These are phyloP conservation scores for Lamprotornis superbus DNA, from an alignment of 2,113 vertebrate species.

Conservation along the genomic window DNA sequence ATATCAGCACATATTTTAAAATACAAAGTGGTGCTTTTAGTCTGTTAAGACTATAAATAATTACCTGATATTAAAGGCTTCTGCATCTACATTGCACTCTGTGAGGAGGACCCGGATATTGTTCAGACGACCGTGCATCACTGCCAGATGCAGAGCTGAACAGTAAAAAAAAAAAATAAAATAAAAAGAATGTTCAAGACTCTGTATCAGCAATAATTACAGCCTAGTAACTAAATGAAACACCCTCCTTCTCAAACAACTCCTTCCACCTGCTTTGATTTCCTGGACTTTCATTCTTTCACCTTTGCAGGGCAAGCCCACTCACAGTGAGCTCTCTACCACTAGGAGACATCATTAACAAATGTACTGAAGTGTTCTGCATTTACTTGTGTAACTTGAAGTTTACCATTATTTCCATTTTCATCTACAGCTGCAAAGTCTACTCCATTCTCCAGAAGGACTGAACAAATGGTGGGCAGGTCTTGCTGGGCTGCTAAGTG, in stretches of 20 bases:
- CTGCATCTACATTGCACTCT: conserved; percentile 93
- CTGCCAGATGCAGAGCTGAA: conserved; percentile 93
- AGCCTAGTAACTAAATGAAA: not conserved
- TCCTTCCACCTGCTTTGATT: not conserved
- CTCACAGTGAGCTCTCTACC: not conserved
- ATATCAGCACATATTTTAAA: not conserved
- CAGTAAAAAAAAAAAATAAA: not conserved
- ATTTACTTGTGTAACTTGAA: not conserved
- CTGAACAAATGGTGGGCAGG: conserved; percentile 93
- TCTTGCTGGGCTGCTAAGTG: conserved; percentile 97
- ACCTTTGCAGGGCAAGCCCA: not conserved
- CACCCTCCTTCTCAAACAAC: not conserved
- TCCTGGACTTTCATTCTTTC: not conserved
- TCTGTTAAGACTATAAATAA: not conserved
- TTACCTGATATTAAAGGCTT: conserved; percentile 95
- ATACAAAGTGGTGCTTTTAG: not conserved
- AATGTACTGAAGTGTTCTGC: not conserved
- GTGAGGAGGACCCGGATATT: conserved; percentile 94
- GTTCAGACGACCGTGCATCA: conserved; percentile 95
- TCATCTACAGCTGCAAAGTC: conserved; percentile 95
- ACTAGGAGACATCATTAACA: not conserved
- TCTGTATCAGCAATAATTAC: not conserved
- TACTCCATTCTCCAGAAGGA: conserved; percentile 92
- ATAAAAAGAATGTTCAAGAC: not conserved
- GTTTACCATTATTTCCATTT: conserved; percentile 94